Base-by-base conservation (phyloP, 2,113 vertebrate genomes). In the Uropsilus gracilis region DNA sequence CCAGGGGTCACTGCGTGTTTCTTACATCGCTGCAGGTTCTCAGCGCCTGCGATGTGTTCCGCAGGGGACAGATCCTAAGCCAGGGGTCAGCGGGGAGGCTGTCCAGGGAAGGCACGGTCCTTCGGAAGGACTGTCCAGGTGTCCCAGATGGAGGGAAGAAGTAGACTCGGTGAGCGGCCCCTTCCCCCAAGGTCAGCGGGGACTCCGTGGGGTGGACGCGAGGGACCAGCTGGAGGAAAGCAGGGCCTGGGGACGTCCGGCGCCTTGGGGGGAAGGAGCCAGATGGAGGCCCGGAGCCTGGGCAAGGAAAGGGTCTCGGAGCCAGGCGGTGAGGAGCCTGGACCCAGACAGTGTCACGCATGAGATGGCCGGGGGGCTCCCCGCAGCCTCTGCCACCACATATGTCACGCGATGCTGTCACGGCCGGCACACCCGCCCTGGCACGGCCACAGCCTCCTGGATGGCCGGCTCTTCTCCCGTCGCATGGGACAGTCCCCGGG, bases 31-130 rank as follows among this genome's bases (percentile, higher is more conserved):
- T n/a, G n/a, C n/a, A n/a, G n/a, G n/a, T 53, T 18, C 50, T 53
- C 17, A 53, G 50, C 48, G 2, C 34, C 1, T 0, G 0, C 6
- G 2, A 18, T 16, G 3, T 2, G 14, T 1, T 5, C 30, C 39
- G 11, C 2, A n/a, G n/a, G n/a, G n/a, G n/a, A n/a, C n/a, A n/a
- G n/a, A n/a, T n/a, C n/a, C n/a, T n/a, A n/a, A n/a, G n/a, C n/a
- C n/a, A n/a, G n/a, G n/a, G n/a, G n/a, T n/a, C n/a, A n/a, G n/a
- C n/a, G n/a, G n/a, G n/a, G n/a, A n/a, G n/a, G n/a, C n/a, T n/a
- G n/a, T n/a, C n/a, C n/a, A n/a, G n/a, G n/a, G n/a, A n/a, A n/a
- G n/a, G n/a, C n/a, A n/a, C n/a, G 32, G 28, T 28, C 2, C 3
- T 5, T 5, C 24, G 24, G 59, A 53, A 89, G n/a, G 34, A 53